phyloP scores from a whole-genome alignment of 2,888 invertebrate genomes.

The Sceliomorpha sp. region DNA sequence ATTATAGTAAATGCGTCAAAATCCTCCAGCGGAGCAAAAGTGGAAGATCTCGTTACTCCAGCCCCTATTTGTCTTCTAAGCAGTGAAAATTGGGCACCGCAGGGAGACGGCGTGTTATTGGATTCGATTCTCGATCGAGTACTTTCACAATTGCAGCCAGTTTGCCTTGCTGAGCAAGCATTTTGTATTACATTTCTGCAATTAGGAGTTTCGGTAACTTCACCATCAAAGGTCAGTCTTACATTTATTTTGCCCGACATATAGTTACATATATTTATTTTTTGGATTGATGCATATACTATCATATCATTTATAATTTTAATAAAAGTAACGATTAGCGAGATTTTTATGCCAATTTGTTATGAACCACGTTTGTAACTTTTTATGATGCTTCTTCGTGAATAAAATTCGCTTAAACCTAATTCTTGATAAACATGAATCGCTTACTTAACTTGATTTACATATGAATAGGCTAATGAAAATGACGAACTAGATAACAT shows the following conservation, averaged over 20 bases:
- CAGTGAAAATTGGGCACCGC: conserved; percentile 73
- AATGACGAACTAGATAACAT: conserved; percentile 68
- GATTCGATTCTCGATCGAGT: conserved; percentile 91
- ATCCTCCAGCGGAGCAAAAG: conserved; percentile 69
- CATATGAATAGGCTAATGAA: conserved; percentile 58
- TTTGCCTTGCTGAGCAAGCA: conserved; percentile 96
- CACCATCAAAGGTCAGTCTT: conserved; percentile 71
- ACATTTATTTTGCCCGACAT: no score
- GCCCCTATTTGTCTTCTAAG: conserved; percentile 75
- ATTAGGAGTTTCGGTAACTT: conserved; percentile 82
- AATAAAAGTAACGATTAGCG: no score
- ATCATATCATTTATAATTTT: no score
- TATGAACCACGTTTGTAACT: no score
- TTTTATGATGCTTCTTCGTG: no score
- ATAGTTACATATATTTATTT: no score
- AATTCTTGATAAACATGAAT: no score
- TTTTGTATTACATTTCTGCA: conserved; percentile 97
- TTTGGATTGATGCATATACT: no score
- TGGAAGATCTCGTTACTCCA: conserved; percentile 71
- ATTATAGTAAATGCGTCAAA: conserved; percentile 68
- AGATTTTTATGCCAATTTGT: no score
- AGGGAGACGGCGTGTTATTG: conserved; percentile 74
- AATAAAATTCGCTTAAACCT: no score
- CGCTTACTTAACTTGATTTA: no score
- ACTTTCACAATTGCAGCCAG: conserved; percentile 92